Evolutionary conservation across 1,140 invertebrate species (phyloP), one percentile per base, ranked within the genome.

Genomic region (Drosophila tropicalis): DNA sequence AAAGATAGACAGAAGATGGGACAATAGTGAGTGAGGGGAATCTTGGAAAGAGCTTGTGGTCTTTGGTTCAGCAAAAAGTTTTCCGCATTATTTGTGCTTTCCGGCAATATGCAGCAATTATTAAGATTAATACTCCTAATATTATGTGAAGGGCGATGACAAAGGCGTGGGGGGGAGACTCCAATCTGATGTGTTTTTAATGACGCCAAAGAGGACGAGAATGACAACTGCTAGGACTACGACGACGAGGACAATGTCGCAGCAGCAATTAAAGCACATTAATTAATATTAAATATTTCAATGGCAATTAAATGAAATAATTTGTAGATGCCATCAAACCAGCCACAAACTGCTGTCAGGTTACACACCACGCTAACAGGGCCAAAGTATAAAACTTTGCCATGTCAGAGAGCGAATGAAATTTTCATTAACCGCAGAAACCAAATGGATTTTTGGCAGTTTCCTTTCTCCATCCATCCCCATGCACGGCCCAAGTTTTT

Each of bases 281-380:
- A 89, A 89, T 89, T 89, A 89, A 89, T 89, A 84, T 90, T 89
- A 89, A 89, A 89, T 89, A 89, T 90, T 89, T 89, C 80, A 89
- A 72, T 72, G 71, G 77, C 84, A 89, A 79, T 89, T 89, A 89
- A 84, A 89, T 80, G 67, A 72, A 76, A 89, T 84, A 81, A 80
- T 78, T 80, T 67, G 62, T 63, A 62, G 68, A 76, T 66, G 72
- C 61, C 82, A 70, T 67, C 64, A 67, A 64, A 64, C 68, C 67
- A 60, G 54, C 81, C 76, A 54, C 79, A 86, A 69, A 75, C 17
- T 47, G 15, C 40, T 40, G 40, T 41, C 36, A 65, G 40, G 62
- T 47, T 40, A 47, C 44, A 40, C 22, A 29, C 55, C 15, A 64
- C 25, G 55, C 60, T 55, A 19, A 41, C 51, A 74, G 41, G 47